These are phyloP conservation scores for Ladona fulva DNA, from an alignment of 1,140 invertebrate species.

Conservation along the genomic window DNA sequence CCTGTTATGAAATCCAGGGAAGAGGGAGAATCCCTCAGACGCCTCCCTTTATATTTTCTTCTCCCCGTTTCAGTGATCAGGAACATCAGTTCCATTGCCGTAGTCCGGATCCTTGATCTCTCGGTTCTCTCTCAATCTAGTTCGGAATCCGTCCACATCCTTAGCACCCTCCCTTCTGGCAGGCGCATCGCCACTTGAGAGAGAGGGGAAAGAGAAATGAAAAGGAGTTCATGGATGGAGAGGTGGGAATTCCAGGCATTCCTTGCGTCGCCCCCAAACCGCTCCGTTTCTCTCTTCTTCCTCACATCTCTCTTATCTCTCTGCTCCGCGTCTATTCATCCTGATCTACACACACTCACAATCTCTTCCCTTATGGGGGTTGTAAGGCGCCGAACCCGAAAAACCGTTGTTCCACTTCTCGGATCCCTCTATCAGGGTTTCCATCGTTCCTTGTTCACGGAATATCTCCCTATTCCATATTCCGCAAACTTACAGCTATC, in stretches of 20 bases:
- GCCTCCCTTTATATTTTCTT: too few species aligned
- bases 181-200: not conserved
- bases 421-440: too few species aligned
- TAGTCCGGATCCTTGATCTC: not conserved
- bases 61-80: not conserved
- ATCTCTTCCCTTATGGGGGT: not conserved
- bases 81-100: not conserved
- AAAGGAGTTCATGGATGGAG: not conserved
- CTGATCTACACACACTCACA: not conserved
- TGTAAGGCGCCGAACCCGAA: too few species aligned
- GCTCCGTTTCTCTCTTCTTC: not conserved
- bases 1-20: too few species aligned
- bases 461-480: too few species aligned
- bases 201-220: not conserved
- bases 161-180: not conserved
- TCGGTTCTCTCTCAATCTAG: not conserved
- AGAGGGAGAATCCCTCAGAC: too few species aligned
- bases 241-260: not conserved
- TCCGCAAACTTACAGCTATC: too few species aligned
- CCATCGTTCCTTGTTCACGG: too few species aligned
- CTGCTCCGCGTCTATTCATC: not conserved
- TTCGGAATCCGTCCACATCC: slow-evolving; percentile 6
- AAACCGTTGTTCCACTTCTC: too few species aligned
- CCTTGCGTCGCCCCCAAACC: not conserved
- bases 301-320: not conserved